Evolutionary conservation across 2,888 invertebrate species (phyloP), one percentile per base, ranked within the genome.

Genomic region (Anthoptus insignis): DNA sequence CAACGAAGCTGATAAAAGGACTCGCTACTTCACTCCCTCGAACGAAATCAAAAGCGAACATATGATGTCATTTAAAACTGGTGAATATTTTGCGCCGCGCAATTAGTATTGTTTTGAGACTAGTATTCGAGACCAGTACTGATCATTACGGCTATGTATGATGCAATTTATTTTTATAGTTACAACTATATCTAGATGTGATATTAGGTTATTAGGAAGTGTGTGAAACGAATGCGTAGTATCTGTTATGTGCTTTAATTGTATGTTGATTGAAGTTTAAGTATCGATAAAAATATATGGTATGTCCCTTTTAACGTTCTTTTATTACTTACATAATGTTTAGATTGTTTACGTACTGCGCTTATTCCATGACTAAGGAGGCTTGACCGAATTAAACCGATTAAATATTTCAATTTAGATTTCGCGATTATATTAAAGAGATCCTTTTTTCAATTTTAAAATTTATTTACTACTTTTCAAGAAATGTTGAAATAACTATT

Each of bases 51-150:
- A 74, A 21, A 61, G 75, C 5, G 73, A 79, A 45, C 74, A 66
- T 27, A 19, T 66, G 0, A 64, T 21, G 27, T 5, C 63, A 16
- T 79, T 83, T 59, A 69, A 70, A 2, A 69, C 70, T n/a, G 87
- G 86, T 29, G 81, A 85, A 61, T 88, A 83, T 75, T 91, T 91
- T 69, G 71, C 79, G 69, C 88, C 89, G 1, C 80, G 80, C 29
- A 76, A 76, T 16, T 54, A 47, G 42, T 19, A 11, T 34, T 39
- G 16, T 39, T 39, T 39, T 14, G 39, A 39, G 39, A 39, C 39
- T 16, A 39, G 39, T 39, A 14, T 42, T 19, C 11, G 2, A 11
- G 8, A 37, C n/a, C 9, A 37, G 5, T 37, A 14, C 9, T 19
- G 8, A 37, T 14, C 9, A 37, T 14, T 37, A 14, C 9, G n/a